These are phyloP conservation scores for Lycia hirtaria DNA, from an alignment of 2,888 invertebrate genomes.

Conservation along the genomic window DNA sequence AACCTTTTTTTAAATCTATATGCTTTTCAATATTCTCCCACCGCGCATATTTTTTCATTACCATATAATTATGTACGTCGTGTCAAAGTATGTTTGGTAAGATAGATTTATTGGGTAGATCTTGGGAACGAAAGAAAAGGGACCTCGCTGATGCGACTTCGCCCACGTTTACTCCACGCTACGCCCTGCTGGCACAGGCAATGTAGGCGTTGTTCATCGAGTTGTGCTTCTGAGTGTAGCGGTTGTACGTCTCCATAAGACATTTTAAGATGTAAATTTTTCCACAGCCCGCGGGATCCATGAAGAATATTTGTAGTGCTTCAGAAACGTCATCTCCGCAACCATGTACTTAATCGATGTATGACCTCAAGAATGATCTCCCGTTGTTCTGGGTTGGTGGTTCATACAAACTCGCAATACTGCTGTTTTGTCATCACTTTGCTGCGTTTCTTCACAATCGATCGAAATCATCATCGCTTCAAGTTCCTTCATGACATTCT, in stretches of 20 bases:
- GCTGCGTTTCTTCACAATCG: conserved; percentile 42
- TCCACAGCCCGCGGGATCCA: conserved; percentile 31
- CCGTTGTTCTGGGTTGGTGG: conserved; percentile 25
- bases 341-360: conserved; percentile 38
- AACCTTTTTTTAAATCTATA: too few species aligned
- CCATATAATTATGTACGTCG: too few species aligned
- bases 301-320: conserved; percentile 18
- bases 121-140: too few species aligned
- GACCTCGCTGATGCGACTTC: too few species aligned
- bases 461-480: conserved; percentile 49
- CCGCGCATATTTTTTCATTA: too few species aligned
- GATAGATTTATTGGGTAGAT: too few species aligned
- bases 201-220: conserved; percentile 54
- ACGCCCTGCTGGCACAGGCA: conserved; percentile 52
- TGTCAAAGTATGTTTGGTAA: too few species aligned
- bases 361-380: conserved; percentile 39
- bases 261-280: conserved; percentile 29
- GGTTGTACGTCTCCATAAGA: conserved; percentile 52
- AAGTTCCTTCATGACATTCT: conserved; percentile 53
- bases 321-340: conserved; percentile 11
- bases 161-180: too few species aligned
- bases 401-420: too few species aligned
- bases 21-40: too few species aligned
- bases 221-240: conserved; percentile 47
- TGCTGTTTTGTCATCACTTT: background rate